Conservation (phyloP, 53 echinoderm and acorn worm species). For the Stichopus horrens region DNA sequence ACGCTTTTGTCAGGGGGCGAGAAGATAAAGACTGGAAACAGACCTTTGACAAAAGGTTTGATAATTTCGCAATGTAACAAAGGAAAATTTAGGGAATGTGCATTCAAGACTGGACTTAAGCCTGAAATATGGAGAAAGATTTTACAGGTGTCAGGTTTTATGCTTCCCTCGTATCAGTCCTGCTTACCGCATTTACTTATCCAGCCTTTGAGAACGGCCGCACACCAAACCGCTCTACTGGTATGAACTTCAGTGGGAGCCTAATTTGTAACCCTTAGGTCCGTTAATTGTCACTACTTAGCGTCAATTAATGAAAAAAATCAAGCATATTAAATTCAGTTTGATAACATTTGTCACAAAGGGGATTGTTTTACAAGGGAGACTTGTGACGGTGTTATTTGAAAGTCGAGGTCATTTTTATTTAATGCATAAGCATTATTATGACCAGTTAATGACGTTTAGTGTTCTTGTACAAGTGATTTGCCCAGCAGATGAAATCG, state of each 20-base stretch:
- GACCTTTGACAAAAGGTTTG: background rate
- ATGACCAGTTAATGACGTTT: no score
- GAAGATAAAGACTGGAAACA: background rate
- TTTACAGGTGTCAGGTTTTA: no score
- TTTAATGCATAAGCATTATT: no score
- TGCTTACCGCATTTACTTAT: background rate
- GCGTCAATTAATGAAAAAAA: background rate
- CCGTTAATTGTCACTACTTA: background rate
- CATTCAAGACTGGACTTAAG: no score
- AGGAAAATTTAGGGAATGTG: background rate
- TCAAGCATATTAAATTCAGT: background rate
- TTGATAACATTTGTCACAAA: background rate
- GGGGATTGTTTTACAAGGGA: no score
- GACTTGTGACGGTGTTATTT: no score
- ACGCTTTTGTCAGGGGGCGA: background rate
- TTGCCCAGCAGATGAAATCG: no score
- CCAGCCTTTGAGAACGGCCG: background rate
- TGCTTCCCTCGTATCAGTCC: background rate
- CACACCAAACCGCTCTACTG: background rate
- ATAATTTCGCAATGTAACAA: background rate
- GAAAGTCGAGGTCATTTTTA: no score
- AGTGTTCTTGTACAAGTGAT: no score
- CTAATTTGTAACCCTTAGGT: background rate
- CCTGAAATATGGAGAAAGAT: no score
- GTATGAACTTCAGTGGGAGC: constrained; percentile 14